A percentile compares a stretch with the other conserved stretches of the same genome.
Evolutionary conservation across 2,797 vertebrate genomes (phyloP).

Genomic region (Pangasius larnaudii): DNA sequence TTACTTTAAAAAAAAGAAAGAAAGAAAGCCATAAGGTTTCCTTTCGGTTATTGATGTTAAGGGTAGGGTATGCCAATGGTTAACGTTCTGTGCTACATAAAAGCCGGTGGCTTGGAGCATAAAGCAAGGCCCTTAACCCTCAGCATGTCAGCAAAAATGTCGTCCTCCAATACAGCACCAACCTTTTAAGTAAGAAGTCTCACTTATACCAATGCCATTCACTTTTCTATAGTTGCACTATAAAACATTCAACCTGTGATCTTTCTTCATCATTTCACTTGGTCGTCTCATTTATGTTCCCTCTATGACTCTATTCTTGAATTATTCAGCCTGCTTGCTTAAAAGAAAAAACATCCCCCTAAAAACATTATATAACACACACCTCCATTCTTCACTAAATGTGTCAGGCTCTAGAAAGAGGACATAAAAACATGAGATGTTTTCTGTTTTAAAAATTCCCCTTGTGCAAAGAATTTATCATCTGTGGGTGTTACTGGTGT

Average conservation of each 20-base stretch:
- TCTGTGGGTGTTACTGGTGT: conserved; percentile 37
- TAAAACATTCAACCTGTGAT: not conserved
- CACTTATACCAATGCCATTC: not conserved
- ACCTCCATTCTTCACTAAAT: not conserved
- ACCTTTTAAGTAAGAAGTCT: not conserved
- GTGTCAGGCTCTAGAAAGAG: not conserved
- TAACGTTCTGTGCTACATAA: not conserved
- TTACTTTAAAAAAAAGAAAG: not conserved
- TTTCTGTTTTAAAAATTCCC: conserved; percentile 9
- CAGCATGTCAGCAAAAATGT: not conserved
- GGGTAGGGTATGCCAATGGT: not conserved
- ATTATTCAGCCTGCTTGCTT: not conserved
- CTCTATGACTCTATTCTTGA: conserved; percentile 24
- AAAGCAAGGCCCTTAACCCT: not conserved
- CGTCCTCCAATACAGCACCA: not conserved
- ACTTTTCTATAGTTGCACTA: not conserved
- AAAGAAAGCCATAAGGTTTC: not conserved
- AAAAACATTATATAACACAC: conserved; percentile 7
- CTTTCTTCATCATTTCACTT: not conserved
- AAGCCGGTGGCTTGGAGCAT: not conserved
- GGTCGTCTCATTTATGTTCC: conserved; percentile 23
- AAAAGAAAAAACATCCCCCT: not conserved
- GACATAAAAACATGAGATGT: not conserved
- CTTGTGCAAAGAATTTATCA: not conserved
- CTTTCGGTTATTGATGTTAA: not conserved